Evolutionary conservation across 1,140 invertebrate species (phyloP).

Genomic region (Drosophila parabipectinata): DNA sequence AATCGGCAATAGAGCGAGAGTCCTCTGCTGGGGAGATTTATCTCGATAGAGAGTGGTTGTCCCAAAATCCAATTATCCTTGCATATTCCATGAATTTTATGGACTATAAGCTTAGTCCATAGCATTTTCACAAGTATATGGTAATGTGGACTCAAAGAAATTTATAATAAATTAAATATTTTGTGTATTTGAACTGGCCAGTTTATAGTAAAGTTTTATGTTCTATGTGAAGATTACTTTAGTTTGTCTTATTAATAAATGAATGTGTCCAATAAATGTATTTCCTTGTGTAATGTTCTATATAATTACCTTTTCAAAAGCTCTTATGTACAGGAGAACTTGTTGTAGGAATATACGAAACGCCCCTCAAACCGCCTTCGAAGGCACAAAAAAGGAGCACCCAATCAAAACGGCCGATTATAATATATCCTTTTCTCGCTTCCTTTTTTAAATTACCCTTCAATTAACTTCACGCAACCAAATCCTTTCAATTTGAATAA

Average conservation of each 20-base stretch:
- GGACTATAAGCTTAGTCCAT: not conserved
- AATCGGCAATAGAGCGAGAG: slow-evolving; percentile 13
- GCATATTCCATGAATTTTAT: slow-evolving; percentile 34
- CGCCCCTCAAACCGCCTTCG: slow-evolving; percentile 53
- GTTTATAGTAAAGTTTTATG: too few relatives aligned
- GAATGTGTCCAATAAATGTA: too few relatives aligned
- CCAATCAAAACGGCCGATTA: slow-evolving; percentile 65
- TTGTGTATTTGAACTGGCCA: not conserved
- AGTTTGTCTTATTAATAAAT: too few relatives aligned
- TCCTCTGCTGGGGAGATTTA: slow-evolving; percentile 16
- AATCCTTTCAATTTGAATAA: slow-evolving; percentile 80
- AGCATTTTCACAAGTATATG: slow-evolving; percentile 8
- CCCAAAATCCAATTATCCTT: slow-evolving; percentile 39
- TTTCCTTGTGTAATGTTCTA: too few relatives aligned
- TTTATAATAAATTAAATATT: not conserved
- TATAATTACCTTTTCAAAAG: not conserved
- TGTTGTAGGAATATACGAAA: slow-evolving; percentile 34
- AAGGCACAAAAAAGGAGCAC: slow-evolving; percentile 5
- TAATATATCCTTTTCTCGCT: slow-evolving; percentile 58
- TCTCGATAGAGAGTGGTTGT: slow-evolving; percentile 5
- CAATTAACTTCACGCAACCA: slow-evolving; percentile 73
- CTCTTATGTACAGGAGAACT: slow-evolving; percentile 2
- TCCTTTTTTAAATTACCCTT: slow-evolving; percentile 55
- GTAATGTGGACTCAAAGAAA: not conserved
- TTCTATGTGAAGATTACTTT: too few relatives aligned